Conservation (phyloP, 1,140 invertebrate species). For the Hestina assimilis region DNA sequence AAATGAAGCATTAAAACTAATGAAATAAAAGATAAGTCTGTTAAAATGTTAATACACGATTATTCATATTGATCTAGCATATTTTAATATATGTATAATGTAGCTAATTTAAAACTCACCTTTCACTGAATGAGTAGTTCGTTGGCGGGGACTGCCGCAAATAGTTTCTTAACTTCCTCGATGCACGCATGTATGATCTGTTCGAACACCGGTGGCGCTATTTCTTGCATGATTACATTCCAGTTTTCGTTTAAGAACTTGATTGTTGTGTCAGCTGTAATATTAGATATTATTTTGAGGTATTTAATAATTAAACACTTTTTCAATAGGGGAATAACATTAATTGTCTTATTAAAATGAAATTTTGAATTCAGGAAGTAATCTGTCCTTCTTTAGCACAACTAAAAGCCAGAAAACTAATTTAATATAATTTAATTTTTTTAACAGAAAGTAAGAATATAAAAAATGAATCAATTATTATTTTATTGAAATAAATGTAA, state of each 20-base stretch:
- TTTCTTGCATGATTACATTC: slow-evolving; percentile 69
- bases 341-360: no score
- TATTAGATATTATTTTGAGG: slow-evolving; percentile 1
- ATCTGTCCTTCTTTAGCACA: no score
- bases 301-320: no score
- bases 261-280: slow-evolving; percentile 70
- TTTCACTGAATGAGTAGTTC: slow-evolving; percentile 53
- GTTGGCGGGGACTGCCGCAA: slow-evolving; percentile 44
- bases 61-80: background rate
- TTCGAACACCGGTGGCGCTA: slow-evolving; percentile 65
- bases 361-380: no score
- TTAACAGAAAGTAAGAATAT: no score
- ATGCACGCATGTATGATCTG: slow-evolving; percentile 62
- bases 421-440: no score
- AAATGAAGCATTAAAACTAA: no score
- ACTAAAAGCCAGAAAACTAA: no score
- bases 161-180: slow-evolving; percentile 56
- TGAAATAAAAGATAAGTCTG: no score
- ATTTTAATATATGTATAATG: background rate
- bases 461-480: no score
- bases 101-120: slow-evolving; percentile 25
- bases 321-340: no score
- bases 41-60: background rate
- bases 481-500: no score
- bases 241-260: slow-evolving; percentile 72